These are phyloP conservation scores for Epinotia brunnichana DNA, from an alignment of 2,888 invertebrate species.

Conservation along the genomic window DNA sequence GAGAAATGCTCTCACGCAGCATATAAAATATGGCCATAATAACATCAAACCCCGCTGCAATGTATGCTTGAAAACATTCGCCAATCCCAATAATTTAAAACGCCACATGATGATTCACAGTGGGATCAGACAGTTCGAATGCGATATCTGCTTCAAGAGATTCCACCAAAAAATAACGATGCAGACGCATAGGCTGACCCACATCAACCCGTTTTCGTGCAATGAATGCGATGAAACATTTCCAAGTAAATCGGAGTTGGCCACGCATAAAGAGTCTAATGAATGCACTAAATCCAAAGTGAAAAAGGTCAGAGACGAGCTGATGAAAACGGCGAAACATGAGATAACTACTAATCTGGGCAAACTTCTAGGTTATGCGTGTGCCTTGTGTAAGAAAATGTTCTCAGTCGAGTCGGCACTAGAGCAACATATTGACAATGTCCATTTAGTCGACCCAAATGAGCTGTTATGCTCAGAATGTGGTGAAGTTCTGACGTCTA, in stretches of 20 bases:
- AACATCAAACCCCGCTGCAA: slow-evolving; percentile 74
- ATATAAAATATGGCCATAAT: slow-evolving; percentile 78
- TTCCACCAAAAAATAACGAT: slow-evolving; percentile 80
- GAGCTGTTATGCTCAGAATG: slow-evolving; percentile 70
- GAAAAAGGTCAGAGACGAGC: slow-evolving; percentile 67
- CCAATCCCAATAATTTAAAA: slow-evolving; percentile 78
- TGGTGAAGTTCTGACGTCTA: slow-evolving; percentile 69
- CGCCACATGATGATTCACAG: slow-evolving; percentile 80
- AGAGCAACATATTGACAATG: slow-evolving; percentile 73
- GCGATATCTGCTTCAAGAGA: slow-evolving; percentile 75
- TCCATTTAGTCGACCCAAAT: slow-evolving; percentile 68
- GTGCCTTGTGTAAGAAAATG: slow-evolving; percentile 78
- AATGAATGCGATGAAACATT: slow-evolving; percentile 70
- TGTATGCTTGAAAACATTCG: slow-evolving; percentile 76
- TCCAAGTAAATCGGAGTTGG: slow-evolving; percentile 59
- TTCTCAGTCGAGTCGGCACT: slow-evolving; percentile 76
- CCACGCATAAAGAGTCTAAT: slow-evolving; percentile 62
- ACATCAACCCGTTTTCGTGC: slow-evolving; percentile 70
- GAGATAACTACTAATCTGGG: slow-evolving; percentile 73
- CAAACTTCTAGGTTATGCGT: slow-evolving; percentile 74
- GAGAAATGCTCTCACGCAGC: slow-evolving; percentile 73
- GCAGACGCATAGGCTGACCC: slow-evolving; percentile 78
- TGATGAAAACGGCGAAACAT: slow-evolving; percentile 76
- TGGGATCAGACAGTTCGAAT: slow-evolving; percentile 75
- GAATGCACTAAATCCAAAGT: slow-evolving; percentile 67